Percentiles rank a stretch among this genome's conserved stretches.
Evolutionary conservation across 2,113 vertebrate genomes (phyloP).

Genomic region (Monopterus albus): DNA sequence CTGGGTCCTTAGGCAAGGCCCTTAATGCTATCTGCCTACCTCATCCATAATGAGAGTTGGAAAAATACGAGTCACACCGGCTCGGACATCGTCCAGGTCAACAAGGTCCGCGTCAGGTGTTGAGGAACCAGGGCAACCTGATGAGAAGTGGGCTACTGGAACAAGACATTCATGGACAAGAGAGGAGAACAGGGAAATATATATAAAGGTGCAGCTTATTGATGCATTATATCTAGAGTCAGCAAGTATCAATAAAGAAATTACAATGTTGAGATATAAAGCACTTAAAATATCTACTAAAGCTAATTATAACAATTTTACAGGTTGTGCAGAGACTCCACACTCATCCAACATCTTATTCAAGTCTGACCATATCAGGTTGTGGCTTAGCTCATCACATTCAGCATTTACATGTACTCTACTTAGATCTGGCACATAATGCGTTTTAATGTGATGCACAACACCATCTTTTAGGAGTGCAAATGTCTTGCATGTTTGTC

Average conservation of each 20-base stretch:
- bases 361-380: neutral
- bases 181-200: too few relatives aligned
- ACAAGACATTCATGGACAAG: too few relatives aligned
- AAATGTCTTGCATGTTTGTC: constrained; percentile 4
- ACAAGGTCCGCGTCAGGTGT: too few relatives aligned
- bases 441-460: neutral
- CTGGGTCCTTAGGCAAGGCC: too few relatives aligned
- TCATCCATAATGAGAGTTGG: too few relatives aligned
- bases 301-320: neutral
- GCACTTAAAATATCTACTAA: neutral
- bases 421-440: neutral
- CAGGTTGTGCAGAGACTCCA: neutral
- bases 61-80: too few relatives aligned
- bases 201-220: too few relatives aligned
- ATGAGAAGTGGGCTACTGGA: too few relatives aligned
- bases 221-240: neutral
- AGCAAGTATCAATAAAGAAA: neutral
- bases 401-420: neutral
- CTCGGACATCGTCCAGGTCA: too few relatives aligned
- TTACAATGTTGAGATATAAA: neutral
- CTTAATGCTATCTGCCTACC: too few relatives aligned
- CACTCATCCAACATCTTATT: neutral
- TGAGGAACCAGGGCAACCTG: too few relatives aligned
- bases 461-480: neutral
- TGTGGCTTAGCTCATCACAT: neutral